A percentile compares a stretch with the other conserved stretches of the same genome.
These are phyloP conservation scores for Lapara coniferarum DNA, from an alignment of 2,888 invertebrate genomes.

Conservation along the genomic window DNA sequence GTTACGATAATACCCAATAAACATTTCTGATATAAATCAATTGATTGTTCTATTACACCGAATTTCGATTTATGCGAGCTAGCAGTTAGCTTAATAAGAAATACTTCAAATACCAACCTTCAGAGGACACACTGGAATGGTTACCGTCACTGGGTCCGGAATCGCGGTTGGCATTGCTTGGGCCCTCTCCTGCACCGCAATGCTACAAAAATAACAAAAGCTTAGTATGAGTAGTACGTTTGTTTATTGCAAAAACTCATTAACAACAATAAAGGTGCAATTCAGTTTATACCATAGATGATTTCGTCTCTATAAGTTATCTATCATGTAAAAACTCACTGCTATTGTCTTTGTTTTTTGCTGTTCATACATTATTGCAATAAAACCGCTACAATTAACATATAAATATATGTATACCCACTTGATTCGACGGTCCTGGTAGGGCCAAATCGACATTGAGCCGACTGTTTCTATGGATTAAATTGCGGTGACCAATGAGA, in stretches of 20 bases:
- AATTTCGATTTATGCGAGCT: too few species aligned
- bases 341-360: too few species aligned
- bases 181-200: conserved; percentile 59
- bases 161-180: conserved; percentile 54
- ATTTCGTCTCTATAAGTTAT: neutral
- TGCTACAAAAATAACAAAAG: conserved; percentile 43
- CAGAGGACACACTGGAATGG: conserved; percentile 96
- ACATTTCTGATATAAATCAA: too few species aligned
- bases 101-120: conserved; percentile 81
- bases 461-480: conserved; percentile 59
- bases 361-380: too few species aligned
- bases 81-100: too few species aligned
- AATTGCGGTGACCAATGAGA: conserved; percentile 59
- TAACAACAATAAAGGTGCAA: too few species aligned
- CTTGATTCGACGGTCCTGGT: conserved; percentile 70
- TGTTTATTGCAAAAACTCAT: too few species aligned
- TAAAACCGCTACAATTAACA: too few species aligned
- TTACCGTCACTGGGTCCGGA: conserved; percentile 87
- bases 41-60: too few species aligned
- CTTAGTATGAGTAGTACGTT: neutral
- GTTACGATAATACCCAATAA: too few species aligned
- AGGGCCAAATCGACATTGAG: conserved; percentile 79
- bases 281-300: too few species aligned
- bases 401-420: conserved; percentile 36
- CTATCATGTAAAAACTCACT: neutral